phyloP scores from a whole-genome alignment of 2,888 invertebrate species.

The Mythimna vitellina region DNA sequence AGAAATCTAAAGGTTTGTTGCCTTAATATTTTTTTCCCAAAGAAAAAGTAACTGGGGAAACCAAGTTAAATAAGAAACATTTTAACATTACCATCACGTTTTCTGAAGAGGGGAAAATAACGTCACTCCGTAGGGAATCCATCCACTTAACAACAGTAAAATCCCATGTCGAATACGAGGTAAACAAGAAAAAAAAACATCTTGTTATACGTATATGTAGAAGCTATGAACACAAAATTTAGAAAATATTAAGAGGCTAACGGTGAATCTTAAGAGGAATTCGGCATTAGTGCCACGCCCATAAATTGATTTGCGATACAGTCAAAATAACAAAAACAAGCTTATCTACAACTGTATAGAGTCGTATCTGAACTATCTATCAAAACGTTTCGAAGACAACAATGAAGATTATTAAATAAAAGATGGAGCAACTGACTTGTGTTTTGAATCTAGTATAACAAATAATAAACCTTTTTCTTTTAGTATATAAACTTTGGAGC shows the following conservation, averaged over 20 bases:
- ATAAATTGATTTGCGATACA: conserved; percentile 20
- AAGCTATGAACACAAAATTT: conserved; percentile 4
- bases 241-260: conserved; percentile 29
- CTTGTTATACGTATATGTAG: not conserved
- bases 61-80: conserved; percentile 22
- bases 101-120: conserved; percentile 19
- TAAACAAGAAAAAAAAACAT: conserved; percentile 7
- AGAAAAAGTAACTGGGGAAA: conserved; percentile 15
- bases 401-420: not conserved
- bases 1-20: not conserved
- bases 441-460: not conserved
- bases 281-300: conserved; percentile 37
- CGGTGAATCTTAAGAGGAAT: conserved; percentile 34
- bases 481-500: not conserved
- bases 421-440: not conserved
- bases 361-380: conserved; percentile 7
- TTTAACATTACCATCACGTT: conserved; percentile 39
- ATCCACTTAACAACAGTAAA: conserved; percentile 17
- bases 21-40: not conserved
- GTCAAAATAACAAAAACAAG: conserved; percentile 27
- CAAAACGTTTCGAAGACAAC: conserved; percentile 23
- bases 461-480: not conserved
- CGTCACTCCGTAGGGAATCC: conserved; percentile 22
- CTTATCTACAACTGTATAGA: conserved; percentile 14
- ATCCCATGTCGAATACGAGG: conserved; percentile 6